phyloP scores from a whole-genome alignment of 2,888 invertebrate species.

The Ligdia adustata region DNA sequence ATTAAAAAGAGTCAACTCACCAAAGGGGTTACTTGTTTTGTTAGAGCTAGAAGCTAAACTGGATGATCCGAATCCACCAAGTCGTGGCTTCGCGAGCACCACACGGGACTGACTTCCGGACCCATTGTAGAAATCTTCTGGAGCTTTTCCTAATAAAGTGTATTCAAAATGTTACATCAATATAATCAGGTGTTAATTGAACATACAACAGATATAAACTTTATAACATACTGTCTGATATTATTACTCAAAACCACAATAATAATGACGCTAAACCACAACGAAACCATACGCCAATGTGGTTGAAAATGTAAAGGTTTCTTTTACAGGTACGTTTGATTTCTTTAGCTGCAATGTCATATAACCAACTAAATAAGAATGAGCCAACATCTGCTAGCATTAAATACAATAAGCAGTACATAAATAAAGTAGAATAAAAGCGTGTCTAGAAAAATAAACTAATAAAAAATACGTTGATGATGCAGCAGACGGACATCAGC shows the following conservation, averaged over 20 bases:
- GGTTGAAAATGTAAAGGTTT: not conserved
- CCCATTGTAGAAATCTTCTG: conserved; percentile 71
- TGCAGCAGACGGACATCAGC: conserved; percentile 50
- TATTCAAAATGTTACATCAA: no score
- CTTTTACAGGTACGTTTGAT: not conserved
- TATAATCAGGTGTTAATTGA: no score
- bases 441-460: conserved; percentile 24
- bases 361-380: no score
- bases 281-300: not conserved
- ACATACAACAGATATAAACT: no score
- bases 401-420: not conserved
- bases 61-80: conserved; percentile 71
- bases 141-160: conserved; percentile 58
- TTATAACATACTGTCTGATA: no score
- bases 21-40: conserved; percentile 69
- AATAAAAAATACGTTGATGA: conserved; percentile 58
- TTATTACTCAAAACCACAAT: not conserved
- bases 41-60: conserved; percentile 67
- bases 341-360: no score
- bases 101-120: conserved; percentile 68
- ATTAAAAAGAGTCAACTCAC: conserved; percentile 44
- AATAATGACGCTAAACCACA: no score
- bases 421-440: conserved; percentile 1
- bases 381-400: no score
- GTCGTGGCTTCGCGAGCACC: conserved; percentile 74